These are phyloP conservation scores for Caradrina clavipalpis DNA, from an alignment of 2,888 invertebrate species.

Conservation along the genomic window DNA sequence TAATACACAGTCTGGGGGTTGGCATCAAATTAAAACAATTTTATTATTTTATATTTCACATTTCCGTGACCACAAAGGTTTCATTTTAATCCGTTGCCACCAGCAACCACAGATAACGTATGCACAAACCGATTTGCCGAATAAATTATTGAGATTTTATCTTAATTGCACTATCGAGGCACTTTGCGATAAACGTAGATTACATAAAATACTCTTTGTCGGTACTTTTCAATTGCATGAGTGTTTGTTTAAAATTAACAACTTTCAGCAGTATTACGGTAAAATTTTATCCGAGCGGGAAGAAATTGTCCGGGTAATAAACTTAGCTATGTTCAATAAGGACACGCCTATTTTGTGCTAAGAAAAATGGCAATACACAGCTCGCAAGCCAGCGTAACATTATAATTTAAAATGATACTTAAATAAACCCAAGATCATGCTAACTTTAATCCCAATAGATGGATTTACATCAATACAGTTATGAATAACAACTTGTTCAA, in stretches of 20 bases:
- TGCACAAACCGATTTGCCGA: conserved; percentile 68
- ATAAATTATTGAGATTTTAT: conserved; percentile 74
- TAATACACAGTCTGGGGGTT: background rate
- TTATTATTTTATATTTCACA: conserved; percentile 16
- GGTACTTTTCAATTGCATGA: conserved; percentile 56
- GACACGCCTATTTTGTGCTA: background rate
- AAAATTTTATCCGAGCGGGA: background rate
- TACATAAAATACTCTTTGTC: conserved; percentile 69
- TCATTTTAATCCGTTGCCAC: conserved; percentile 29
- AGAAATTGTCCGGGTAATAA: conserved; percentile 13
- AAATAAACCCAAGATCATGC: background rate
- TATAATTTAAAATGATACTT: background rate
- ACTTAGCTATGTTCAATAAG: background rate
- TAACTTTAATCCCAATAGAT: background rate
- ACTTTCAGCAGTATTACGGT: conserved; percentile 20
- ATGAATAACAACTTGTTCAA: background rate
- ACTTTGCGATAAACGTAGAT: conserved; percentile 66
- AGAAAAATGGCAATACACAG: background rate
- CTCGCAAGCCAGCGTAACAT: background rate
- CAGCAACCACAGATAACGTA: conserved; percentile 59
- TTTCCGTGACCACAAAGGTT: conserved; percentile 25
- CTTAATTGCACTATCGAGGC: conserved; percentile 76
- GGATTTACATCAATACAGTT: background rate
- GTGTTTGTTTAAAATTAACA: conserved; percentile 53
- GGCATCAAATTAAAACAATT: background rate